phyloP scores from a whole-genome alignment of 1,140 invertebrate species.

The Anagrus nilaparvatae region DNA sequence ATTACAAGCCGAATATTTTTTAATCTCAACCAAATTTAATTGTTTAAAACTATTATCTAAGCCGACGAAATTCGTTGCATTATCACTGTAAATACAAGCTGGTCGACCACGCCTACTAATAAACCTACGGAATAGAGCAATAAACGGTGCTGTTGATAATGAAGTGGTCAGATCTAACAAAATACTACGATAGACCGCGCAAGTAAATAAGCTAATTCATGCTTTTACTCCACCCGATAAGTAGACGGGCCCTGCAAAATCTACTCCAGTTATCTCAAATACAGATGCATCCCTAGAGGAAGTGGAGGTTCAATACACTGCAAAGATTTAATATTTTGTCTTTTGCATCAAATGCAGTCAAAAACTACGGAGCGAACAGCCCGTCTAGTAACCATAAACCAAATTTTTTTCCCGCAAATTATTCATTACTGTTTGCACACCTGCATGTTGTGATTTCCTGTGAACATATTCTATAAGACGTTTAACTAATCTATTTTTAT shows the following conservation, averaged over 20 bases:
- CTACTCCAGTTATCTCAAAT: constrained; percentile 20
- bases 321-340: constrained; percentile 19
- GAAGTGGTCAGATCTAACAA: constrained; percentile 22
- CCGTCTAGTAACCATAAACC: constrained; percentile 15
- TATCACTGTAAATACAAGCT: constrained; percentile 28
- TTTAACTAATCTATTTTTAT: constrained; percentile 10
- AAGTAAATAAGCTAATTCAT: constrained; percentile 24
- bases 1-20: constrained; percentile 10
- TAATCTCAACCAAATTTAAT: constrained; percentile 22
- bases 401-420: constrained; percentile 15
- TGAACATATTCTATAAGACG: constrained; percentile 17
- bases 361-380: constrained; percentile 19
- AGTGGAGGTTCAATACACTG: constrained; percentile 17
- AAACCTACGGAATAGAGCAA: constrained; percentile 16
- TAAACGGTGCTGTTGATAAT: constrained; percentile 19
- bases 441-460: constrained; percentile 15
- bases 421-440: constrained; percentile 13
- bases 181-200: constrained; percentile 22
- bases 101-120: constrained; percentile 22
- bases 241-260: constrained; percentile 22
- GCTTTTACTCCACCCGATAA: constrained; percentile 16
- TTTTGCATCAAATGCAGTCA: constrained; percentile 23
- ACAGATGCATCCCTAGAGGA: constrained; percentile 16
- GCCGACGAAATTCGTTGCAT: constrained; percentile 27
- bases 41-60: constrained; percentile 17